Evolutionary conservation across 2,888 invertebrate genomes (phyloP), one percentile per base, ranked within the genome.

Genomic region (Neocrepidodera transversa): DNA sequence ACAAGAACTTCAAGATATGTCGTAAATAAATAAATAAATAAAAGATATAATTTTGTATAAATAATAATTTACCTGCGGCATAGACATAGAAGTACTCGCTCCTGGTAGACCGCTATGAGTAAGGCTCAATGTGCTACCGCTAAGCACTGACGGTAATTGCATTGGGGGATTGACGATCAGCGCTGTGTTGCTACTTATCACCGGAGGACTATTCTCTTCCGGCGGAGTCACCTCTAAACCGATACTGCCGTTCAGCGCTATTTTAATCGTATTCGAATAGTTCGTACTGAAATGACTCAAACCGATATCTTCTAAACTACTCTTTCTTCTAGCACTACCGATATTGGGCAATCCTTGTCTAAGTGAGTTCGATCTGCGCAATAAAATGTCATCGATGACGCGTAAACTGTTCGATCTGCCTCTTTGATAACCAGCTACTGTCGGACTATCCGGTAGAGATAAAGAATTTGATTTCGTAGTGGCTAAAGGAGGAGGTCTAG

Each of bases 401-500:
- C 94, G 85, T 63, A 94, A 83, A 42, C 93, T 93, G 79, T 94
- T 94, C 58, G 93, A 93, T 16, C 77, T 65, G 63, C 91, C 90
- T 66, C 93, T 85, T 74, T 90, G 87, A 71, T 89, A 88, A 32
- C 90, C 90, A 66, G 89, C 85, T 66, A 92, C 89, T 60, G 92
- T 92, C 51, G 93, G 92, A 78, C 92, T 93, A 79, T 94, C 93
- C 49, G 94, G 94, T 70, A 94, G 83, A 58, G 93, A 93, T 68
- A 94, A 84, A 55, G 93, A 93, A 82, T 94, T 94, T 53, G 93
- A 91, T 82, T 94, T 94, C 66, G 92, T 91, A 67, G 88, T 89
- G 67, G 87, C 87, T 63, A 93, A 84, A 49, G 92, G 92, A 63
- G 92, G 92, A 56, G 92, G 87, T 71, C 90, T 85, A 48, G 86